Conservation (phyloP, 1,140 invertebrate species). For the Drosophila malerkotliana region DNA sequence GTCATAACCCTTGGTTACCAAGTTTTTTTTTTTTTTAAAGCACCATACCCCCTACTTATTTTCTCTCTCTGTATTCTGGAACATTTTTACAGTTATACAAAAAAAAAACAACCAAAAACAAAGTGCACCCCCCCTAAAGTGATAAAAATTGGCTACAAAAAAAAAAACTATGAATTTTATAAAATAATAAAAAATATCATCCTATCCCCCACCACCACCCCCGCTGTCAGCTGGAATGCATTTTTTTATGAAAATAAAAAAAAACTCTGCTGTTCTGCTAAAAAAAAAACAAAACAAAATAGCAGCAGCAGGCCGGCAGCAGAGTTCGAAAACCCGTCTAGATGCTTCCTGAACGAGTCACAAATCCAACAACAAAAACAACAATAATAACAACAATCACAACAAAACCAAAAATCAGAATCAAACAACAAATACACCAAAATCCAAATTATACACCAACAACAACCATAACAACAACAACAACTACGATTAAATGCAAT, state of each 20-base stretch:
- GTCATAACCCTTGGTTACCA: neutral
- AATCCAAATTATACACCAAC: constrained; percentile 31
- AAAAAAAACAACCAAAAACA: neutral
- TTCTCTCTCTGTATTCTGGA: neutral
- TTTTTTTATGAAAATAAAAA: neutral
- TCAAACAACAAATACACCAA: neutral
- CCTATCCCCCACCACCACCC: too few species aligned
- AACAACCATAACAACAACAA: constrained; percentile 27
- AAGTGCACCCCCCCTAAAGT: neutral
- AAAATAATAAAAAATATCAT: neutral
- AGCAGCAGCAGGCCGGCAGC: neutral
- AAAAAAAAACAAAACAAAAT: too few species aligned
- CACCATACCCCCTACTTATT: neutral
- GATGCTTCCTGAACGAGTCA: constrained; percentile 47
- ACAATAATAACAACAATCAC: constrained; percentile 41
- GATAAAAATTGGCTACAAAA: neutral
- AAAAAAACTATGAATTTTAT: too few species aligned
- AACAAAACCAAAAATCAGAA: constrained; percentile 44
- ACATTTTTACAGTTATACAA: neutral
- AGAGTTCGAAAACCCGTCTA: constrained; percentile 25
- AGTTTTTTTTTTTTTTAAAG: neutral
- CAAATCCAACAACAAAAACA: constrained; percentile 49
- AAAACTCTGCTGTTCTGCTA: neutral
- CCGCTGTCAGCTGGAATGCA: neutral
- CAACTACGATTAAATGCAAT: constrained; percentile 13